Base-by-base conservation (phyloP, 1,140 invertebrate species). In the Plodia interpunctella region DNA sequence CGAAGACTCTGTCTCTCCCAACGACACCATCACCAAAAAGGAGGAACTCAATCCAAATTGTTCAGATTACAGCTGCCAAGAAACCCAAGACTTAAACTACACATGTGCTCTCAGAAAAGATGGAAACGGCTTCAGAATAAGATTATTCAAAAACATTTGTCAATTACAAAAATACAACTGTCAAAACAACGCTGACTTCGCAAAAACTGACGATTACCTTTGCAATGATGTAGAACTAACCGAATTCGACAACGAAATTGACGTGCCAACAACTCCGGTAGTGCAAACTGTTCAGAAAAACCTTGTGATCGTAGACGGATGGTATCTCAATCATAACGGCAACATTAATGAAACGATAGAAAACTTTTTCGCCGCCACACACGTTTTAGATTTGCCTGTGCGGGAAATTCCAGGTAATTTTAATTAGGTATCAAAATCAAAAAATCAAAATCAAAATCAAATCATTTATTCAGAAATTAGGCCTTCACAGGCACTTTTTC, bases 301-400 rank as follows among this genome's bases (percentile, higher is more conserved):
- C 25, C 11, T 86, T 18, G 50, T 87, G 9, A 63, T 87, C 10
- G 64, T 84, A 0, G 71, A 76, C 44, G 63, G 57, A 50, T 64
- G 64, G n/a, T 67, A 76, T 53, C 65, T 81, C 13, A 68, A 69
- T 21, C 6, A 65, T 2, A 61, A 56, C n/a, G 62, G 57, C 6
- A 64, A 88, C 53, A 59, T 82, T 15, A 86, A 85, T 55, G 66
- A 80, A 13, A 80, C 72, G 13, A 75, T 85, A 11, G 66, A 78
- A 9, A 75, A 73, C 28, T 88, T 88, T 57, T 88, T 88, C 56
- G 74, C 76, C 25, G 67, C 76, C 0, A 85, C 85, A 0, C 85
- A 85, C 59, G 59, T 77, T 20, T 66, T 76, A 5, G 76, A 81
- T 66, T 52, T 88, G 19, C 82, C 80, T 5, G 49, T 88, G 10